Conservation (phyloP, 2,888 invertebrate species). For the Sphecodes monilicornis region DNA sequence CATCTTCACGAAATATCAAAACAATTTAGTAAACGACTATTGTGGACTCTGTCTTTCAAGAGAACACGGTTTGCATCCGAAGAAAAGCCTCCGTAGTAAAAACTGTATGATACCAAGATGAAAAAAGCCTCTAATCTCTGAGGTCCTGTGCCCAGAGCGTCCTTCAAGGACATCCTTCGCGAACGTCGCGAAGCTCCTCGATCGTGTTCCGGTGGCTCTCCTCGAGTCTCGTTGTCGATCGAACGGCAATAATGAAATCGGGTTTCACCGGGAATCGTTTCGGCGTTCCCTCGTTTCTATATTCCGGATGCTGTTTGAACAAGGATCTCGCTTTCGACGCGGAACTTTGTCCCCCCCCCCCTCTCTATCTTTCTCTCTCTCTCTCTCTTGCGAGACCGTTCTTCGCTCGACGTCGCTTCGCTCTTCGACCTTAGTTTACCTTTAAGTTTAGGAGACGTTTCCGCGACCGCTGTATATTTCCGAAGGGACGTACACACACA, state of each 20-base stretch:
- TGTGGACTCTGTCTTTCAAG: no score
- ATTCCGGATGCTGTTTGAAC: constrained; percentile 14
- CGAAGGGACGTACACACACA: not conserved
- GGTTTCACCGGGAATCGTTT: constrained; percentile 11
- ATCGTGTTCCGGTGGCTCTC: not conserved
- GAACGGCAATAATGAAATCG: not conserved
- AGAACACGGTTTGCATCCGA: not conserved
- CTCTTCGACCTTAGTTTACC: constrained; percentile 23
- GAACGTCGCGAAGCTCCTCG: not conserved
- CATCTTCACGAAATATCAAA: no score
- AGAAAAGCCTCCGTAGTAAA: not conserved
- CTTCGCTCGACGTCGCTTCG: constrained; percentile 5
- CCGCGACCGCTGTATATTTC: constrained; percentile 27
- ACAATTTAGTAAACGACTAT: no score
- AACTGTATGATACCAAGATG: not conserved
- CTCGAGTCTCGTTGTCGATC: not conserved
- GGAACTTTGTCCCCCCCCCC: no score
- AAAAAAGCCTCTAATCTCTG: not conserved
- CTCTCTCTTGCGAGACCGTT: not conserved
- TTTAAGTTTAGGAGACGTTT: constrained; percentile 7
- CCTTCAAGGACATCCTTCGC: not conserved
- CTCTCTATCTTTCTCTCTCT: not conserved
- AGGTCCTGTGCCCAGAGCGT: not conserved
- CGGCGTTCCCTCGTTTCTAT: constrained; percentile 38
- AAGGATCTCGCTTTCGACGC: not conserved